Conservation (phyloP, 2,888 invertebrate species). For the Zhengitettix transpicula region DNA sequence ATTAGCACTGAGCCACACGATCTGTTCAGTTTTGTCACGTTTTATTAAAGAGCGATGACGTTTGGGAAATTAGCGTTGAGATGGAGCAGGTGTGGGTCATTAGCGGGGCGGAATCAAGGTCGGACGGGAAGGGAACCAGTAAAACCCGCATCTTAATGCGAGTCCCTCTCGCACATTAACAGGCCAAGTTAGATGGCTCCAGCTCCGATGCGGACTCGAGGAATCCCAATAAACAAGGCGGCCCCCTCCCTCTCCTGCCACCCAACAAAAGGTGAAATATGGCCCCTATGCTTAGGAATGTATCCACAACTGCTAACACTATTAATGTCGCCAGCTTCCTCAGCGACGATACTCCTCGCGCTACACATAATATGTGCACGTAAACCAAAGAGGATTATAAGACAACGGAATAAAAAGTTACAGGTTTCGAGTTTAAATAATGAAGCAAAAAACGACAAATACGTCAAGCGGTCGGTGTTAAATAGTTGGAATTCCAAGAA, state of each 20-base stretch:
- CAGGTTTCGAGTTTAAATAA: background rate
- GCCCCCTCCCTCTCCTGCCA: background rate
- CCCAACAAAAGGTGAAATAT: slow-evolving; percentile 12
- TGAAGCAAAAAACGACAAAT: background rate
- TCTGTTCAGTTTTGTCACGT: no score
- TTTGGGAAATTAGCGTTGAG: no score
- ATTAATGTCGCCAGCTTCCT: no score
- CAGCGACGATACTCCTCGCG: background rate
- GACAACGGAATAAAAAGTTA: background rate
- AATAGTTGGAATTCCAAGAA: background rate
- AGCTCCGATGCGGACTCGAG: background rate
- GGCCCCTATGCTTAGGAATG: slow-evolving; percentile 10
- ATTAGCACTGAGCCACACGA: no score
- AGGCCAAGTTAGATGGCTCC: no score
- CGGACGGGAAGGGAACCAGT: background rate
- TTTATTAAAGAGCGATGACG: no score
- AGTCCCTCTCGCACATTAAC: background rate
- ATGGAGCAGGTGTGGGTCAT: no score
- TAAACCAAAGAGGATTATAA: background rate
- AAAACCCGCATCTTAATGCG: background rate
- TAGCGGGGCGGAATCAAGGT: no score
- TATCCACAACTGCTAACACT: background rate
- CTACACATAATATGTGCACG: background rate
- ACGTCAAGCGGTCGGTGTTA: background rate
- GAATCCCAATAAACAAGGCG: slow-evolving; percentile 13